These are phyloP conservation scores for Amazona guildingii DNA, from an alignment of 2,113 vertebrate genomes.

Conservation along the genomic window DNA sequence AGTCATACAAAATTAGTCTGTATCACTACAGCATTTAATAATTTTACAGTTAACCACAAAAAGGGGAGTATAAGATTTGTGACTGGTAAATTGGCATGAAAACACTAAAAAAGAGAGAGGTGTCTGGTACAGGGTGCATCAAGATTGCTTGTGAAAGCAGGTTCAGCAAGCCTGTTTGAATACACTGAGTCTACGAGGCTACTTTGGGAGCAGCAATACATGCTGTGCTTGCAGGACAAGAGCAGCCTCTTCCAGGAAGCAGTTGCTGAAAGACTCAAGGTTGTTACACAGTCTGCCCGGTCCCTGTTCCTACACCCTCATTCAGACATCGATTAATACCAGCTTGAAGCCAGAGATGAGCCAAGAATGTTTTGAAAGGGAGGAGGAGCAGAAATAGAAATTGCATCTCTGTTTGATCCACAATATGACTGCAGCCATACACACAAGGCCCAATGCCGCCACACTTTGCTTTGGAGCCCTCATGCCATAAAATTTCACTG, in stretches of 20 bases:
- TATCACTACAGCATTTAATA: neutral
- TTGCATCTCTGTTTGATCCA: neutral
- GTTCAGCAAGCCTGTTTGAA: neutral
- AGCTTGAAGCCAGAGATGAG: slow-evolving; percentile 1
- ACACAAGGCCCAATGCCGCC: accelerated
- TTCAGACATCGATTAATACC: neutral
- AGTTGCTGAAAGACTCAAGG: neutral
- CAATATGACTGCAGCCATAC: accelerated
- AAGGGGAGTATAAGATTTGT: neutral
- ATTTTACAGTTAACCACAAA: neutral
- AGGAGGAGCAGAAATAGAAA: neutral
- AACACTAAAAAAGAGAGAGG: neutral
- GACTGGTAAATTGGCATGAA: neutral
- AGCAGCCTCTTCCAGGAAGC: neutral
- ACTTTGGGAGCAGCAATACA: neutral
- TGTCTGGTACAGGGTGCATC: neutral
- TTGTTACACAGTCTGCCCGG: accelerated
- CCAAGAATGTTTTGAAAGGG: neutral
- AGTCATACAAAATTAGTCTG: neutral
- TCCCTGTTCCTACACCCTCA: neutral
- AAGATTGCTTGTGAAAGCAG: neutral
- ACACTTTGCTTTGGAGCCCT: neutral
- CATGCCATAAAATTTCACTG: neutral
- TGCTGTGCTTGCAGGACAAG: accelerated
- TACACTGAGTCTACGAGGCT: neutral